These are phyloP conservation scores for Phorcus lineatus DNA, from an alignment of 2,888 invertebrate genomes.

Conservation along the genomic window DNA sequence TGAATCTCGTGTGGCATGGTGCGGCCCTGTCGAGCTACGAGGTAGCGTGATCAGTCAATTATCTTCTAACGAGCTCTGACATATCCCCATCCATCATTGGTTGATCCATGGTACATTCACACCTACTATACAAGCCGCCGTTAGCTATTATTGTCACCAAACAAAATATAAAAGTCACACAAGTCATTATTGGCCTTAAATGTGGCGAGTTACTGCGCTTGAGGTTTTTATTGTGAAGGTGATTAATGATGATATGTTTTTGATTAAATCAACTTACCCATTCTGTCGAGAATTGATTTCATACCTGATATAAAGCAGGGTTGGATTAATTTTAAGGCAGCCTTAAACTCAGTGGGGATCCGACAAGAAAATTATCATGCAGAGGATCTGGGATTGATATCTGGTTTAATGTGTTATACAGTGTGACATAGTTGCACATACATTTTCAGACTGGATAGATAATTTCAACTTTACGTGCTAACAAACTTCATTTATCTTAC, in stretches of 20 bases:
- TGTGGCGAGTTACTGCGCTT: background rate
- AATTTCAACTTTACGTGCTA: no score
- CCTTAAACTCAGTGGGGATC: no score
- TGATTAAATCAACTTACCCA: background rate
- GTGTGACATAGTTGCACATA: no score
- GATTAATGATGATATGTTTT: background rate
- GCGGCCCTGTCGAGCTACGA: background rate
- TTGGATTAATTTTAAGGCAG: no score
- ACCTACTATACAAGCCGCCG: background rate
- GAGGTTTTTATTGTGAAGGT: background rate
- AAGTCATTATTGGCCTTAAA: background rate
- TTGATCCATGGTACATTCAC: slow-evolving; percentile 1
- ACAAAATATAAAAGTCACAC: background rate
- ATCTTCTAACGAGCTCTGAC: background rate
- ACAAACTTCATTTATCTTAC: no score
- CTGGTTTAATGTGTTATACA: no score
- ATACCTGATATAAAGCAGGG: no score
- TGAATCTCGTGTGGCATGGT: background rate
- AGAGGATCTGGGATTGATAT: no score
- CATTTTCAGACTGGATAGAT: no score
- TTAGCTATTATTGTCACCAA: slow-evolving; percentile 1
- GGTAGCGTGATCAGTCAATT: slow-evolving; percentile 9
- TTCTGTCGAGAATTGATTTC: no score
- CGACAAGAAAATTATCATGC: no score
- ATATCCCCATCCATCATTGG: background rate